phyloP scores from a whole-genome alignment of 2,797 vertebrate species.

The Bovichtus variegatus region DNA sequence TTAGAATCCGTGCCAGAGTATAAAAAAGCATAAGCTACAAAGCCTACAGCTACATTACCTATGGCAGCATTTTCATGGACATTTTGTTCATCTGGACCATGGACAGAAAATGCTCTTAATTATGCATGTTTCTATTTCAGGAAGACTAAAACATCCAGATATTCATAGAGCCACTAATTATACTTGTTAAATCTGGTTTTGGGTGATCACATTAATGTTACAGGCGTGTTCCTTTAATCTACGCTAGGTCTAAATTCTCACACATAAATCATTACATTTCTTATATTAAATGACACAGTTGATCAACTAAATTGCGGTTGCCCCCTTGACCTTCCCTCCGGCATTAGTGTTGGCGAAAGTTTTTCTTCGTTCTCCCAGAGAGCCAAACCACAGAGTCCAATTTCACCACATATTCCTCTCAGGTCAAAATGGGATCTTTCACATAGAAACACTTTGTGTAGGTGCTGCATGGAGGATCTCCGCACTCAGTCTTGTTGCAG shows the following conservation, averaged over 20 bases:
- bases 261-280: conserved; percentile 50
- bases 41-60: conserved; percentile 69
- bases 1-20: conserved; percentile 62
- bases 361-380: conserved; percentile 34
- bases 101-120: conserved; percentile 56
- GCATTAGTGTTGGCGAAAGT: conserved; percentile 59
- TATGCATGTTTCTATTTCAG: conserved; percentile 60
- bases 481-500: conserved; percentile 8
- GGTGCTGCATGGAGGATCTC: conserved; percentile 35
- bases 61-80: conserved; percentile 65
- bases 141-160: conserved; percentile 57
- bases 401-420: conserved; percentile 60
- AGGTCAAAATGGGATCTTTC: conserved; percentile 55
- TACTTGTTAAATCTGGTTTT: conserved; percentile 59
- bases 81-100: conserved; percentile 60
- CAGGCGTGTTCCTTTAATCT: conserved; percentile 33
- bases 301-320: conserved; percentile 55
- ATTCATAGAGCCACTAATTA: conserved; percentile 59
- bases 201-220: conserved; percentile 43
- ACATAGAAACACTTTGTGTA: conserved; percentile 51
- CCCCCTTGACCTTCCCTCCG: conserved; percentile 44
- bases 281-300: conserved; percentile 49
- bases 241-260: conserved; percentile 47
- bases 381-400: conserved; percentile 62
- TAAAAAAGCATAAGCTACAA: conserved; percentile 55